Percentiles rank a stretch among this genome's conserved stretches.
Evolutionary conservation across 2,113 vertebrate species (phyloP).

Genomic region (Poicephalus gulielmi): DNA sequence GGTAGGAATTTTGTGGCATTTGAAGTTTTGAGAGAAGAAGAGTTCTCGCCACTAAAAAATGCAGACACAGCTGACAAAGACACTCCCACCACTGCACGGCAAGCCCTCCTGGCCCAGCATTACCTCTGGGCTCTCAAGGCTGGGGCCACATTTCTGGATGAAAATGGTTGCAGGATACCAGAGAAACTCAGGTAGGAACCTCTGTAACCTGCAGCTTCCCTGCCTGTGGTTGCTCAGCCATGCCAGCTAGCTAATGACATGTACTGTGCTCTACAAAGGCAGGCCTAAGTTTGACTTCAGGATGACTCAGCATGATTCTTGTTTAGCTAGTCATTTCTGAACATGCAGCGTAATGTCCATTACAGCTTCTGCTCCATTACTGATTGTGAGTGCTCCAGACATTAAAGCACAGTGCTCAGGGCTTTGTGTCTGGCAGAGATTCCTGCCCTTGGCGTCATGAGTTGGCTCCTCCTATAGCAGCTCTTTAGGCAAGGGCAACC

Average conservation of each 20-base stretch:
- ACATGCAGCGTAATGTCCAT: background rate
- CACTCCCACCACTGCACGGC: constrained; percentile 79
- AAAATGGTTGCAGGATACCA: constrained; percentile 60
- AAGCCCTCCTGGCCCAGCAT: constrained; percentile 85
- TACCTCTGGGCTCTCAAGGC: constrained; percentile 85
- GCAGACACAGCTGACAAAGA: constrained; percentile 79
- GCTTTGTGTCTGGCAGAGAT: background rate
- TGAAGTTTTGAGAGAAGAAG: constrained; percentile 88
- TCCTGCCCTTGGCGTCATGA: background rate
- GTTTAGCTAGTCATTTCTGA: background rate
- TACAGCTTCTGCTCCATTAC: background rate
- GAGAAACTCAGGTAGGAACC: constrained; percentile 70
- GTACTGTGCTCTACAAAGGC: background rate
- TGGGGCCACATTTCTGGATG: constrained; percentile 78
- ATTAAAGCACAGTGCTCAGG: background rate
- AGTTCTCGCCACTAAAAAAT: constrained; percentile 94
- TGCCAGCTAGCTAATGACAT: background rate
- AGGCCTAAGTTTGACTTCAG: background rate
- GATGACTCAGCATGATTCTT: background rate
- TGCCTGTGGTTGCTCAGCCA: background rate
- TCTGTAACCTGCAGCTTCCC: background rate
- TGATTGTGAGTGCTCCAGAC: background rate
- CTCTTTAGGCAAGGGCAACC: background rate
- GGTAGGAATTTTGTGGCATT: constrained; percentile 90
- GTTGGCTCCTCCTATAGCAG: background rate